These are phyloP conservation scores for Atta colombica DNA, from an alignment of 1,140 invertebrate species.

Conservation along the genomic window DNA sequence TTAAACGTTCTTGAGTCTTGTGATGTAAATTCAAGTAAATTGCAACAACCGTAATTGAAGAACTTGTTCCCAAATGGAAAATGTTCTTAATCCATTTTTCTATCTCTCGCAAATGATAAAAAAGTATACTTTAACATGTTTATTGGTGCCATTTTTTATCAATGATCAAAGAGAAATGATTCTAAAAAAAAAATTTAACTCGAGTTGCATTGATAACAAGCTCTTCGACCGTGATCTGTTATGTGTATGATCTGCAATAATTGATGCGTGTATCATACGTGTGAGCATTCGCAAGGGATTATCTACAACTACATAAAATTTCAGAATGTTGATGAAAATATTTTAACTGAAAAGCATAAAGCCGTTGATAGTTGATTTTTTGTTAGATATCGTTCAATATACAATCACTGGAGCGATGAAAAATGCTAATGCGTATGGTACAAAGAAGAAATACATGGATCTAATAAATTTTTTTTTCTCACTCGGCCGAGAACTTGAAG, in stretches of 20 bases:
- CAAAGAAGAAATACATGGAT: neutral
- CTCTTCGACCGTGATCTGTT: neutral
- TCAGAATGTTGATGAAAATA: neutral
- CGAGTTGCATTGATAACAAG: neutral
- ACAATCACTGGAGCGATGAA: neutral
- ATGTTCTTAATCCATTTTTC: neutral
- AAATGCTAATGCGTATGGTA: neutral
- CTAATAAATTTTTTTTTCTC: neutral
- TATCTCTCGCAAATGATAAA: neutral
- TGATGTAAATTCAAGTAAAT: constrained; percentile 6
- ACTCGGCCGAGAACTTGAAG: constrained; percentile 69
- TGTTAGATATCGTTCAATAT: neutral
- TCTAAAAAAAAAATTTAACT: neutral
- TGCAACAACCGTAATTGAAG: neutral
- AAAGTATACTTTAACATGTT: neutral
- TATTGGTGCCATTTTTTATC: neutral
- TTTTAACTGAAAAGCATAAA: neutral
- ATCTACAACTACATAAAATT: neutral
- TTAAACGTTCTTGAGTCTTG: constrained; percentile 14
- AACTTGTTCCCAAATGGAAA: neutral
- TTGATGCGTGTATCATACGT: neutral
- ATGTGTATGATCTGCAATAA: constrained; percentile 17
- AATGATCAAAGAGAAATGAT: neutral
- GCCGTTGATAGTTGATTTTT: neutral
- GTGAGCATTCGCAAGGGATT: neutral